Evolutionary conservation across 1,140 invertebrate genomes (phyloP).

Genomic region (Aphelenchoides avenae): DNA sequence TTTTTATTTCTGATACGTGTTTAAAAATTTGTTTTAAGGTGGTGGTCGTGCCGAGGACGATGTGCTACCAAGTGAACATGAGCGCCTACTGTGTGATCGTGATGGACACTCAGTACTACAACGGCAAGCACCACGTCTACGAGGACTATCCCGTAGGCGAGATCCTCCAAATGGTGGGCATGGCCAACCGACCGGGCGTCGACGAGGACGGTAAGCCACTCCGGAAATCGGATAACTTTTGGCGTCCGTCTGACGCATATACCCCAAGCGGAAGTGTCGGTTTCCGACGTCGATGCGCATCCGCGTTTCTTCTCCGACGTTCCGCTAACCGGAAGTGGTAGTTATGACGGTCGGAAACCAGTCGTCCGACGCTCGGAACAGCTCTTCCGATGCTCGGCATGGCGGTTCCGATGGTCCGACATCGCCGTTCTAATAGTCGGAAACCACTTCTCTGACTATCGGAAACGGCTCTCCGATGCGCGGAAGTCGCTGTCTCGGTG

Average conservation of each 20-base stretch:
- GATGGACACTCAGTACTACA: slow-evolving; percentile 95
- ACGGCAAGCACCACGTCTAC: slow-evolving; percentile 80
- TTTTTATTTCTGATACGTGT: background rate
- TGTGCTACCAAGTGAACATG: slow-evolving; percentile 86
- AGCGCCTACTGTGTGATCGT: slow-evolving; percentile 86
- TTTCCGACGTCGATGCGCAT: too few species aligned
- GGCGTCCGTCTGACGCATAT: slow-evolving; percentile 6
- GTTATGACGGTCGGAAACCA: too few species aligned
- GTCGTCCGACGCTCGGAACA: too few species aligned
- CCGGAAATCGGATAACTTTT: background rate
- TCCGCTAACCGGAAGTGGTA: too few species aligned
- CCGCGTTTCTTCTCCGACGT: too few species aligned
- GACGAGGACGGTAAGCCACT: slow-evolving; percentile 74
- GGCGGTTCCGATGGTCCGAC: too few species aligned
- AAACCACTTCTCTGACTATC: too few species aligned
- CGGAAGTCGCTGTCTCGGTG: too few species aligned
- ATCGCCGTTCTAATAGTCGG: too few species aligned
- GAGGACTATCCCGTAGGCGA: slow-evolving; percentile 97
- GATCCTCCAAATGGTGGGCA: slow-evolving; percentile 92
- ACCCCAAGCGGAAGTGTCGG: background rate
- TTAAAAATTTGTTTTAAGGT: slow-evolving; percentile 61
- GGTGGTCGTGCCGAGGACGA: slow-evolving; percentile 80
- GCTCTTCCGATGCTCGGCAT: too few species aligned
- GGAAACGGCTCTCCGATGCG: too few species aligned
- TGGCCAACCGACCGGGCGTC: slow-evolving; percentile 71